Base-by-base conservation (phyloP, 2,888 invertebrate species). In the Drosophila neoperkinsi region DNA sequence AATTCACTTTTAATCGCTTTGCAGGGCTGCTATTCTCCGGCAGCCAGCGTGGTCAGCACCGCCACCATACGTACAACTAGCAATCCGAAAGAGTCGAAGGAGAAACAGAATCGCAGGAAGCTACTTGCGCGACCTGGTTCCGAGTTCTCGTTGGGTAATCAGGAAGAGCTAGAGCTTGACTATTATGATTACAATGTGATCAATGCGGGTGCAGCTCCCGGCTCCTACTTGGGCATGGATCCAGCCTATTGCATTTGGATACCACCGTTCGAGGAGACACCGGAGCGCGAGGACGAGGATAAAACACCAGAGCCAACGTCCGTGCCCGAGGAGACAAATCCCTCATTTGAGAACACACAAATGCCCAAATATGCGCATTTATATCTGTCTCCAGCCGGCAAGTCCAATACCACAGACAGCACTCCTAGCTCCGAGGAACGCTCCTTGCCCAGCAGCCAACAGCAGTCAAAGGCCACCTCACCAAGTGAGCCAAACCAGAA, bases 141-240 rank as follows among this genome's bases (percentile, higher is more conserved):
- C 0, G 97, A 97, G 90, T 96, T 97, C 83, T 97, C 97, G 59
- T 94, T 97, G 33, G 94, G 94, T 0, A 96, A 95, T 53, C 96
- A 96, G 57, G 94, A 94, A 53, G 97, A 97, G 88, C 94, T 97
- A 89, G 97, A 97, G 92, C 94, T 97, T 77, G 97, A 97, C 92
- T 97, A 97, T 90, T 97, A 97, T 91, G 97, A 97, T 91, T 97
- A 97, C 88, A 97, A 97, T 94, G 97, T 97, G 10, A 96, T 96
- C 58, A 97, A 97, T 91, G 95, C 95, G 1, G 96, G 96, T 71
- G 96, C 97, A 11, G 97, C 96, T 18, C 97, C 97, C 3, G 97
- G 97, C 28, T 97, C 97, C 0, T 97, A 97, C 90, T 93, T 97
- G 67, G 97, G 97, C 56, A 97, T 97, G 97, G 97, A 97, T 92